Percentiles rank a stretch among this genome's conserved stretches.
Conservation (phyloP, 2,888 invertebrate species). For the Poecilus cupreus region DNA sequence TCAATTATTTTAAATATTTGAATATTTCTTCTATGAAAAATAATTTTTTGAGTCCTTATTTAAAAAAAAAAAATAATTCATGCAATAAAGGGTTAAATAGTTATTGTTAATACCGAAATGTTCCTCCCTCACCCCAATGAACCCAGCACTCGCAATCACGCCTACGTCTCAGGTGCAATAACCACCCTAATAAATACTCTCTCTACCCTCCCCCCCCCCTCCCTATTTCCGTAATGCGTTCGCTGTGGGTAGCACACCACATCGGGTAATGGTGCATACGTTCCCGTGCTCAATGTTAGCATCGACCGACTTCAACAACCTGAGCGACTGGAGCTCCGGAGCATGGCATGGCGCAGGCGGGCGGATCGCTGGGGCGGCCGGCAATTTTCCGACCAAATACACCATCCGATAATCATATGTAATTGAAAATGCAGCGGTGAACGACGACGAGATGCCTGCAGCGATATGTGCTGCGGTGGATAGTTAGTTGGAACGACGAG, state of each 20-base stretch:
- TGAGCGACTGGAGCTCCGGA: not conserved
- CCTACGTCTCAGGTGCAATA: not conserved
- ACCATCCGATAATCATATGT: constrained; percentile 29
- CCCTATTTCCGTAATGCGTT: constrained; percentile 37
- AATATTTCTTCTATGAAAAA: no score
- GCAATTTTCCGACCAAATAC: constrained; percentile 55
- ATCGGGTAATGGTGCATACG: constrained; percentile 38
- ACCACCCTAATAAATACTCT: not conserved
- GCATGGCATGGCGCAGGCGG: no score
- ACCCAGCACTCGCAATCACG: not conserved
- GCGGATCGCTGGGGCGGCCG: not conserved
- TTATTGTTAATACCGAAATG: no score
- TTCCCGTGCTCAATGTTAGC: not conserved
- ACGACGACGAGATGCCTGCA: not conserved
- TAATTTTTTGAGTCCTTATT: no score
- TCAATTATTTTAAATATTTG: no score
- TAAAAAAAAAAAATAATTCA: no score
- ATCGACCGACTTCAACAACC: no score
- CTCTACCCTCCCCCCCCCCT: constrained; percentile 10
- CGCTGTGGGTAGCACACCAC: no score
- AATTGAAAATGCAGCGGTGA: constrained; percentile 50
- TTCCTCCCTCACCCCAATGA: not conserved
- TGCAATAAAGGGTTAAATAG: no score
- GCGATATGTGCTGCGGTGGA: not conserved
- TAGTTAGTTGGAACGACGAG: no score